Evolutionary conservation across 2,888 invertebrate genomes (phyloP), one percentile per base, ranked within the genome.

Genomic region (Raillietiella orientalis): DNA sequence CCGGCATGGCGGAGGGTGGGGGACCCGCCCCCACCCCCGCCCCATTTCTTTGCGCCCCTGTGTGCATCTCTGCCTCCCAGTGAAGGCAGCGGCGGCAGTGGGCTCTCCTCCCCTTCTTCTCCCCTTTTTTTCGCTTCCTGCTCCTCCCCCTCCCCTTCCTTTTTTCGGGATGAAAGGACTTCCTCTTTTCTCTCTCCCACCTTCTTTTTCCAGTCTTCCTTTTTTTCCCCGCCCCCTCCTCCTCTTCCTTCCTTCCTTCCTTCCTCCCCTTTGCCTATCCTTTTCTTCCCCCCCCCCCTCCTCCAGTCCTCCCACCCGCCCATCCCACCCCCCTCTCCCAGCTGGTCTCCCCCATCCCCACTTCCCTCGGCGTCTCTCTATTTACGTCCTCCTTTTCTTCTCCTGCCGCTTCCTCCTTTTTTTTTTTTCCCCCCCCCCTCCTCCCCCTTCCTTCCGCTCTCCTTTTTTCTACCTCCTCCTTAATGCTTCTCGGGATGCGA

Each of bases 191-290:
- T 8, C 9, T 21, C 17, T 10, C 27, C 23, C 27, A 22, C 20
- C 23, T 10, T 23, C 8, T 27, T 12, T 23, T 27, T 23, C 14
- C 16, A 21, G 22, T 27, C 27, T 16, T 19, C 21, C 12, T 14
- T 23, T 16, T 27, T 23, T 23, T 13, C 14, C 23, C 6, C 9
- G 10, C 10, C 14, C 27, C 16, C 16, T 16, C 23, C 16, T 13
- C 23, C 11, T 12, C 16, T 14, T 23, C 11, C 20, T 15, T 22
- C 23, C 22, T 24, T 19, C 25, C 10, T 6, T 10, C 8, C 25
- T 16, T 16, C 25, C n/a, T 19, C 5, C 12, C n/a, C 4, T 12
- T 20, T 17, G 14, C 19, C 16, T 17, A 17, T 12, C 23, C 12
- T 12, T 12, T 23, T 12, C 23, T 19, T n/a, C 19, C n/a, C 19